These are phyloP conservation scores for Trissolcus brochymenae DNA, from an alignment of 2,888 invertebrate species.

Conservation along the genomic window DNA sequence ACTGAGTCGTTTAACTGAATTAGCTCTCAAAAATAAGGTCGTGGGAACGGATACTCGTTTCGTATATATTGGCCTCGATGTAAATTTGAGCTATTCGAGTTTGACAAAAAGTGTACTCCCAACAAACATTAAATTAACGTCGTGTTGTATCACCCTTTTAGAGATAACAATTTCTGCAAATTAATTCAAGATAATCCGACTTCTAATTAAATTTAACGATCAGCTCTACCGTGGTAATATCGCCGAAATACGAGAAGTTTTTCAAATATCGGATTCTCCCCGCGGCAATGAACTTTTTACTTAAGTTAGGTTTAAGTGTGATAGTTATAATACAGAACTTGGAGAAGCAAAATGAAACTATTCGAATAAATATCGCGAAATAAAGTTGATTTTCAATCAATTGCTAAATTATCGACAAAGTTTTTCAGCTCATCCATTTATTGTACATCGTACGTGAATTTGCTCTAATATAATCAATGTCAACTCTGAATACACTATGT, in stretches of 20 bases:
- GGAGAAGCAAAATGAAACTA: no score
- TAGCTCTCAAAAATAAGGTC: no score
- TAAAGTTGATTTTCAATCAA: no score
- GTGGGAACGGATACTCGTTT: no score
- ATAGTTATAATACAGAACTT: neutral
- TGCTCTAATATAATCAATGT: neutral
- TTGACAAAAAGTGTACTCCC: no score
- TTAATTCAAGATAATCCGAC: constrained; percentile 38
- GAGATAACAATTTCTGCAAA: constrained; percentile 23
- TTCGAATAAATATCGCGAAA: no score
- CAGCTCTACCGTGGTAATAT: constrained; percentile 16
- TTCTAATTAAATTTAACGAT: constrained; percentile 38
- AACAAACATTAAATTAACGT: constrained; percentile 15
- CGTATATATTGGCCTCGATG: no score
- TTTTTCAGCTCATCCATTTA: no score
- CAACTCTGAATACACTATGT: neutral
- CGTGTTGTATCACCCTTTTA: constrained; percentile 14
- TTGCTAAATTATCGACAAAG: no score
- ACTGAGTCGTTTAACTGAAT: no score
- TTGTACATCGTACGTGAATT: no score
- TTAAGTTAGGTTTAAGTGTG: neutral
- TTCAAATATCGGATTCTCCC: constrained; percentile 27
- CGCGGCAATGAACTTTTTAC: neutral
- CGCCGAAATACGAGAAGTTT: constrained; percentile 25
- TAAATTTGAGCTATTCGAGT: no score